Evolutionary conservation across 2,888 invertebrate genomes (phyloP).

Genomic region (Apamea anceps): DNA sequence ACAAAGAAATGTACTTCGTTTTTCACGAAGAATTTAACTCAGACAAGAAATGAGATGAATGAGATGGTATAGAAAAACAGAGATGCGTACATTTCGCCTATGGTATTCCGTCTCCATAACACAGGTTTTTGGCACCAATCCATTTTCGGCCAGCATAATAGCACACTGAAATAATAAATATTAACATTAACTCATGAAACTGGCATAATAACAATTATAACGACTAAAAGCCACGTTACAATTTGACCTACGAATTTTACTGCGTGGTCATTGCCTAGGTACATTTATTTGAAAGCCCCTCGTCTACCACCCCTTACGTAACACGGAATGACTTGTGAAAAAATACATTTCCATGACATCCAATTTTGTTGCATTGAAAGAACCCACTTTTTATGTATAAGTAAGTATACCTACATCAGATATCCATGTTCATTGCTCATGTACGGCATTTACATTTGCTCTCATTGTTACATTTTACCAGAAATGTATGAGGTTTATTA

Average conservation of each 20-base stretch:
- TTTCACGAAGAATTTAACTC: too few relatives aligned
- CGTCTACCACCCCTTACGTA: not conserved
- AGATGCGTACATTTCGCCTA: constrained; percentile 54
- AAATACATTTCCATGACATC: not conserved
- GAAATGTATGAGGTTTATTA: not conserved
- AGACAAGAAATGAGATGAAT: not conserved
- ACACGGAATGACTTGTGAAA: not conserved
- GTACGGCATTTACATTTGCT: not conserved
- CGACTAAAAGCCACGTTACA: not conserved
- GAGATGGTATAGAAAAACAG: not conserved
- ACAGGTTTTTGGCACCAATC: constrained; percentile 63
- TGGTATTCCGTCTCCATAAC: constrained; percentile 60
- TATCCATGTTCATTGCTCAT: not conserved
- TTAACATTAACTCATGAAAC: not conserved
- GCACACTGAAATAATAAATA: constrained; percentile 46
- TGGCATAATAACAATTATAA: not conserved
- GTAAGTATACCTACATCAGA: not conserved
- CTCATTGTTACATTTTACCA: not conserved
- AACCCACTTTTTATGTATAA: not conserved
- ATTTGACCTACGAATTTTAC: not conserved
- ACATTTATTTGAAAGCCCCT: not conserved
- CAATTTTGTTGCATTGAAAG: not conserved
- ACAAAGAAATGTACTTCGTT: not conserved
- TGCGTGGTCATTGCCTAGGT: not conserved
- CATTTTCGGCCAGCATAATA: constrained; percentile 36